Base-by-base conservation (phyloP, 2,888 invertebrate species). In the Bellardia bayeri region DNA sequence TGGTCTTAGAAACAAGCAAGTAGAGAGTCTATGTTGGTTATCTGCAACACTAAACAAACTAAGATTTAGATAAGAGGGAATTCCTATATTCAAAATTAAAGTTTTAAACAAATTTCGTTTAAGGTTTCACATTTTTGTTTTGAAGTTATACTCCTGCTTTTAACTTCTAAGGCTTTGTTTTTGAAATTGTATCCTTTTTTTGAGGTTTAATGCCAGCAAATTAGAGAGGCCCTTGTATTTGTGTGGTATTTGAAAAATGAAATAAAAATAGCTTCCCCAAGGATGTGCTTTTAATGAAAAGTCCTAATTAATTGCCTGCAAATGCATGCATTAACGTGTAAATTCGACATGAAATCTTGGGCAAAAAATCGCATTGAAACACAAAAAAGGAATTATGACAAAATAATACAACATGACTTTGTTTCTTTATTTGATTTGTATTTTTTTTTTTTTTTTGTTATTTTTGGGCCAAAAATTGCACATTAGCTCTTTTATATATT, bases 1-100 rank as follows among this genome's bases (percentile, higher is more conserved):
- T 91, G 92, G 92, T 91, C 91, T n/a, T 9, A 64, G 42, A 2
- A 23, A 66, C 33, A 74, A 64, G 40, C 23, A 33, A 23, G 51
- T n/a, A 16, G 16, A 56, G 16, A 54, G 51, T 3, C 16, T 56
- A 14, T n/a, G 23, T 23, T 23, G 23, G 23, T 23, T 23, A 1
- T 23, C 1, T 23, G 23, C 23, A 23, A 23, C 1, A 23, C 23
- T 23, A 23, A 23, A 23, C 23, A 23, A 23, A 23, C 23, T 23
- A 23, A 23, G 23, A 1, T 23, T 23, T 23, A 23, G 23, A 23
- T 23, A 23, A 23, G 23, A 23, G 23, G 23, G 23, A 23, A 23
- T 23, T 23, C 23, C 23, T 23, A 23, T 23, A 23, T 23, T 1
- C 23, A 23, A 23, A 23, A 23, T 23, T 16, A 9, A 37, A 33